Evolutionary conservation across 2,113 vertebrate genomes (phyloP).

Genomic region (Eudyptes chrysolophus): DNA sequence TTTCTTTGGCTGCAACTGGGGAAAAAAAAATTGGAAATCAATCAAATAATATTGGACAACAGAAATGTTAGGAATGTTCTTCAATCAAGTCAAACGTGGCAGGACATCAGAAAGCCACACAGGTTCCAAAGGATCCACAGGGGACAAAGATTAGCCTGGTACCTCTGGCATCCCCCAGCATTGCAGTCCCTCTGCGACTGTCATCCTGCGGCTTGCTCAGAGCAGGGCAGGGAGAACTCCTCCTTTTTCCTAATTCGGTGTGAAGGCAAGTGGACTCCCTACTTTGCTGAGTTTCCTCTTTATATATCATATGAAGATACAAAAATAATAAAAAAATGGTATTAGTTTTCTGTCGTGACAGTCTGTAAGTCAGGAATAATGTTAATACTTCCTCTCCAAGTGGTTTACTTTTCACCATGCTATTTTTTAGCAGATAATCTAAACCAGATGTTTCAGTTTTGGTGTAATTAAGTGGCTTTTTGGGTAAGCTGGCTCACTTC

Average conservation of each 20-base stretch:
- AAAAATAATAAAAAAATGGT: neutral
- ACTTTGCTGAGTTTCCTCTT: neutral
- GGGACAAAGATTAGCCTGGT: neutral
- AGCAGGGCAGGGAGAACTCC: neutral
- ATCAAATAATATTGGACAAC: neutral
- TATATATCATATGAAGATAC: neutral
- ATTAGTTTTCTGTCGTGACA: neutral
- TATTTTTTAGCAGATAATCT: constrained; percentile 27
- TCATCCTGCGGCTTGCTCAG: neutral
- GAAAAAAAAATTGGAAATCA: neutral
- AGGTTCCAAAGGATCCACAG: neutral
- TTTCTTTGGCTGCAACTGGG: neutral
- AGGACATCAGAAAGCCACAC: neutral
- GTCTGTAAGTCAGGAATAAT: neutral
- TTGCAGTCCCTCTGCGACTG: neutral
- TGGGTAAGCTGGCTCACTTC: constrained; percentile 30
- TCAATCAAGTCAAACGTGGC: neutral
- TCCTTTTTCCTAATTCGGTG: neutral
- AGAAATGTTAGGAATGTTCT: neutral
- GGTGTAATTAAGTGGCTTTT: constrained; percentile 50
- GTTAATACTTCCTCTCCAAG: constrained; percentile 24
- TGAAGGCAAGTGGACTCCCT: neutral
- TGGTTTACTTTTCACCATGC: neutral
- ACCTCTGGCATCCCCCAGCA: neutral
- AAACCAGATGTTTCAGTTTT: constrained; percentile 46